Conservation (phyloP, 2,797 vertebrate species). For the Halcyon leucocephala region DNA sequence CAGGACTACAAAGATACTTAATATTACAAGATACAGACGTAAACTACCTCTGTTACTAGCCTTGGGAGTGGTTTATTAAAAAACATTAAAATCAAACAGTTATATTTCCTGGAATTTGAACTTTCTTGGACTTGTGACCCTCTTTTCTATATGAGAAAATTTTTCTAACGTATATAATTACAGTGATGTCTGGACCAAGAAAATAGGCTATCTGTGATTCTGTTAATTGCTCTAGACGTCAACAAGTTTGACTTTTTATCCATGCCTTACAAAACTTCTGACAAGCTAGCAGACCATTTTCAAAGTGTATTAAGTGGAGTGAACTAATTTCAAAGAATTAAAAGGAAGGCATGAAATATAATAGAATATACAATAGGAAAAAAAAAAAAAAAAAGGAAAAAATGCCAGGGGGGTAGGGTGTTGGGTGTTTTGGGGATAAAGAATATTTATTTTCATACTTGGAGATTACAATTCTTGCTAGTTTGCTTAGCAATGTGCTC, state of each 20-base stretch:
- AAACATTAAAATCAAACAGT: slow-evolving; percentile 59
- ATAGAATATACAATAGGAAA: background rate
- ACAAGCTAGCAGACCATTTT: slow-evolving; percentile 63
- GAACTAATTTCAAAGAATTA: slow-evolving; percentile 58
- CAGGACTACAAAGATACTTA: background rate
- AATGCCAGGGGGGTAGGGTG: background rate
- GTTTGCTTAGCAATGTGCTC: background rate
- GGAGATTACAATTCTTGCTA: background rate
- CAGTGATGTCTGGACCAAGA: slow-evolving; percentile 47
- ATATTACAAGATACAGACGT: background rate
- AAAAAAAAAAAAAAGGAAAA: background rate
- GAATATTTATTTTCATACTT: slow-evolving; percentile 24
- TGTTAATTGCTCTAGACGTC: slow-evolving; percentile 67
- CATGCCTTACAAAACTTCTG: slow-evolving; percentile 56
- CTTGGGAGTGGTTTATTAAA: slow-evolving; percentile 5
- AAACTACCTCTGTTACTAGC: background rate
- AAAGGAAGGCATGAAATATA: background rate
- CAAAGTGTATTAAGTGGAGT: slow-evolving; percentile 49
- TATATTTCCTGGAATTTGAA: slow-evolving; percentile 28
- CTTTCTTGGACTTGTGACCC: slow-evolving; percentile 48
- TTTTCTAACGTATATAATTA: slow-evolving; percentile 61
- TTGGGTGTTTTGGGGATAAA: background rate
- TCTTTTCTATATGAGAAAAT: slow-evolving; percentile 31
- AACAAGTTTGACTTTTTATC: slow-evolving; percentile 57
- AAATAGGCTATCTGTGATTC: slow-evolving; percentile 66